Base-by-base conservation (phyloP, 2,797 vertebrate species). In the Sus cebifrons region DNA sequence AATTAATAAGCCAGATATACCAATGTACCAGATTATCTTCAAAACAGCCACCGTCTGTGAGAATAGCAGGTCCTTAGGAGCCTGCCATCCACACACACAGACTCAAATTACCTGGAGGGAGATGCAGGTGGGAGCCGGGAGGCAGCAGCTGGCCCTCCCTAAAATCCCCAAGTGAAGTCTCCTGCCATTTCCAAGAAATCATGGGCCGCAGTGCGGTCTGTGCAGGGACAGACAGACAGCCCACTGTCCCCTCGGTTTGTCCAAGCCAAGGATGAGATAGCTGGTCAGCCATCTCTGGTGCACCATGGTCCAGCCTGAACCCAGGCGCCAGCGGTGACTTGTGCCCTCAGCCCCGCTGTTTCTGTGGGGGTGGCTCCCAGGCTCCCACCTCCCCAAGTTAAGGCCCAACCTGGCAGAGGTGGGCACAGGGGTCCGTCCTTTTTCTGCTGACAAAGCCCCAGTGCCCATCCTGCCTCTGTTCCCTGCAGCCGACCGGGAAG, bases 401-500 rank as follows among this genome's bases (percentile, higher is more conserved):
- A 11, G 0, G 4, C 7, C 29, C 52, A 36, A 4, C 36, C 36
- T 36, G 7, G 60, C 84, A 18, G 1, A 15, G 49, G n/a, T n/a
- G 14, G 25, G 75, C 49, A 36, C 25, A 1, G 2, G 14, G 14
- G 27, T 44, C 14, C 0, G 17, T 15, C 36, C 92, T 40, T 4
- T 8, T 54, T 10, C n/a, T 65, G 0, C 56, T 67, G 2, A 70
- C 0, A 3, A 32, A 7, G 25, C 70, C 21, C 29, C 25, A 5
- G n/a, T 32, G 40, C 32, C 36, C 44, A 62, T 70, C 52, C 32
- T 75, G 54, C 62, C 54, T 78, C 83, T 91, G 5, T 36, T 65
- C 52, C 95, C 97, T 96, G 21, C 96, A 99, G 99, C 97, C 98
- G 3, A 98, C 98, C 18, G 98, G 97, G 98, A 98, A 96, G 75